Percentiles rank a stretch among this genome's conserved stretches.
Conservation (phyloP, 2,888 invertebrate genomes). For the Cryptus armator region DNA sequence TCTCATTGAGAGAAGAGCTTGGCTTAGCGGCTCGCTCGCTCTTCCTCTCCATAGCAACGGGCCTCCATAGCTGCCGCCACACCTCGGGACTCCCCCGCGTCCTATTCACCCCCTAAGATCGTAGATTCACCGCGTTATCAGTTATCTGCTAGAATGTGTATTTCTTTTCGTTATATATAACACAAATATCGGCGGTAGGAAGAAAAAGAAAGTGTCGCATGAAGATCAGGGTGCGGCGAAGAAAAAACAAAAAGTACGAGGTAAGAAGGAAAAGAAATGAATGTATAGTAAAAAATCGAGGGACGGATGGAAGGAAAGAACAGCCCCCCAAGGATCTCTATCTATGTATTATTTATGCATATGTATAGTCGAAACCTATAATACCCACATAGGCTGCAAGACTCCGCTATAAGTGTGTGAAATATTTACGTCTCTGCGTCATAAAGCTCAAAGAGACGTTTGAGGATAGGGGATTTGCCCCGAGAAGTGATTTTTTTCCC, state of each 20-base stretch:
- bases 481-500: constrained; percentile 1
- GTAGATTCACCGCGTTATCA: not conserved
- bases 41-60: constrained; percentile 13
- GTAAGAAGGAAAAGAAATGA: not conserved
- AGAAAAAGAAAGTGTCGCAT: constrained; percentile 1
- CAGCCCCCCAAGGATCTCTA: not conserved
- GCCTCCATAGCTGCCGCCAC: not conserved
- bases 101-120: not conserved
- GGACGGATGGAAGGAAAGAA: not conserved
- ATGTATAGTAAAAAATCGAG: constrained; percentile 1
- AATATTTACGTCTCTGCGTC: constrained; percentile 1
- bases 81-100: not conserved
- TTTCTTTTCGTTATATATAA: not conserved
- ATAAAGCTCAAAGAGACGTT: not conserved
- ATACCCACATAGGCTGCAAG: not conserved
- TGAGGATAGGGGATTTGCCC: not conserved
- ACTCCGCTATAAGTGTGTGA: not conserved
- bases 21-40: not conserved
- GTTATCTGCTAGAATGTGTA: not conserved
- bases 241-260: not conserved
- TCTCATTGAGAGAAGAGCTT: constrained; percentile 7
- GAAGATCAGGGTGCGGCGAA: not conserved
- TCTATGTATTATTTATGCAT: constrained; percentile 10
- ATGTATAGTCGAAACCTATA: no score
- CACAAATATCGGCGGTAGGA: not conserved